Percentiles rank a stretch among this genome's conserved stretches.
These are phyloP conservation scores for Haliaeetus leucogaster DNA, from an alignment of 2,113 vertebrate genomes.

Conservation along the genomic window DNA sequence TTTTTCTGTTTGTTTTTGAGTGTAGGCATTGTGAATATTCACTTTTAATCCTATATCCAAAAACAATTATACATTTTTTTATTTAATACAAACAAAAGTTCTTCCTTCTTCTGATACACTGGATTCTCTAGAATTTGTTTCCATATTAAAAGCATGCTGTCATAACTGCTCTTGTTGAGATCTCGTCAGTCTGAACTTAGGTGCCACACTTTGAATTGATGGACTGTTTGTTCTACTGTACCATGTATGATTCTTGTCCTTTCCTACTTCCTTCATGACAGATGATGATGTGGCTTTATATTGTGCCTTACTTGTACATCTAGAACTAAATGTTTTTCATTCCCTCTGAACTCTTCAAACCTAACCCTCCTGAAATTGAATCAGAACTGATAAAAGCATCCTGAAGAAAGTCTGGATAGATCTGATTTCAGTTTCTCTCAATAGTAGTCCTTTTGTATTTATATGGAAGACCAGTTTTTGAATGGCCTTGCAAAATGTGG, in stretches of 20 bases:
- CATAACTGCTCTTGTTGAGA: slow-evolving; percentile 71
- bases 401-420: slow-evolving; percentile 65
- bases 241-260: slow-evolving; percentile 78
- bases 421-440: slow-evolving; percentile 65
- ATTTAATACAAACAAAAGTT: slow-evolving; percentile 56
- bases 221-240: slow-evolving; percentile 75
- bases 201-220: slow-evolving; percentile 77
- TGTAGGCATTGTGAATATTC: slow-evolving; percentile 79
- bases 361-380: slow-evolving; percentile 67
- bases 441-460: slow-evolving; percentile 69
- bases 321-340: slow-evolving; percentile 68
- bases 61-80: slow-evolving; percentile 67
- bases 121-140: slow-evolving; percentile 78
- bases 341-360: slow-evolving; percentile 64
- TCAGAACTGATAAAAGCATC: slow-evolving; percentile 66
- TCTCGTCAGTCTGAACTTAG: slow-evolving; percentile 71
- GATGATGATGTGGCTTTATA: slow-evolving; percentile 84
- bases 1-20: slow-evolving; percentile 63
- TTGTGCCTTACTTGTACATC: slow-evolving; percentile 87
- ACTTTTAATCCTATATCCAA: slow-evolving; percentile 75
- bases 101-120: slow-evolving; percentile 80
- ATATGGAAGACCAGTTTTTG: slow-evolving; percentile 73
- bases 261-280: slow-evolving; percentile 73
- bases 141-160: slow-evolving; percentile 78
- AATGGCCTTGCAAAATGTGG: slow-evolving; percentile 72